Evolutionary conservation across 1,140 invertebrate genomes (phyloP).

Genomic region (Ceratina japonica): DNA sequence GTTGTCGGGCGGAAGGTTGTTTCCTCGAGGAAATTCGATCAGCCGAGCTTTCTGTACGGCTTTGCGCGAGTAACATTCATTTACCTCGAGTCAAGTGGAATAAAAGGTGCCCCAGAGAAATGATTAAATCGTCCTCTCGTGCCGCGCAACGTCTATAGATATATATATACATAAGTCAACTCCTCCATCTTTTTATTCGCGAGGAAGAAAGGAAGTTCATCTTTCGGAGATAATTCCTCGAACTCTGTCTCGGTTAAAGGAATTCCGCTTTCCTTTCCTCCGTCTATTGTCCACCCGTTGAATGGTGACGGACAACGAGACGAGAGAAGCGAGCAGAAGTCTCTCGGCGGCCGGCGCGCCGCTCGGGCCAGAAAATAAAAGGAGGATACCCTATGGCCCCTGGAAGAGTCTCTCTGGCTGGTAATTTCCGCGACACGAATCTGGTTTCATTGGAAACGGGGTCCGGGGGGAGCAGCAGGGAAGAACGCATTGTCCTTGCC

Average conservation of each 20-base stretch:
- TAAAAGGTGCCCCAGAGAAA: not conserved
- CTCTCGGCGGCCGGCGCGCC: conserved; percentile 6
- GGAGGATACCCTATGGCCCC: conserved; percentile 6
- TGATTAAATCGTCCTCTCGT: not conserved
- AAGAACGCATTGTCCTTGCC: conserved; percentile 37
- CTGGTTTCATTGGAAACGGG: conserved; percentile 35
- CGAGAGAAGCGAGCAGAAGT: not conserved
- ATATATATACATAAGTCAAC: not conserved
- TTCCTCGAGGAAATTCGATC: conserved; percentile 7
- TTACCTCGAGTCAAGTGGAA: not conserved
- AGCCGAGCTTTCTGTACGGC: not conserved
- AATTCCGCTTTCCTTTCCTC: not conserved
- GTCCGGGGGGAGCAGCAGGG: conserved; percentile 1
- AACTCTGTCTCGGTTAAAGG: not conserved
- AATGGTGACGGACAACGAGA: not conserved
- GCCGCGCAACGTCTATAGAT: not conserved
- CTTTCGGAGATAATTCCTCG: not conserved
- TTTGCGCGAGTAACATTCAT: not conserved
- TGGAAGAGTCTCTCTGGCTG: conserved; percentile 1
- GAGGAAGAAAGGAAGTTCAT: not conserved
- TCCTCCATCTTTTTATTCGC: not conserved
- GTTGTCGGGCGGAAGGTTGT: not conserved
- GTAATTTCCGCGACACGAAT: conserved; percentile 32
- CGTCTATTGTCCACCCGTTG: not conserved
- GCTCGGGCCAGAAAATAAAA: conserved; percentile 15